Conservation (phyloP, 2,113 vertebrate species). For the Macquaria australasica region DNA sequence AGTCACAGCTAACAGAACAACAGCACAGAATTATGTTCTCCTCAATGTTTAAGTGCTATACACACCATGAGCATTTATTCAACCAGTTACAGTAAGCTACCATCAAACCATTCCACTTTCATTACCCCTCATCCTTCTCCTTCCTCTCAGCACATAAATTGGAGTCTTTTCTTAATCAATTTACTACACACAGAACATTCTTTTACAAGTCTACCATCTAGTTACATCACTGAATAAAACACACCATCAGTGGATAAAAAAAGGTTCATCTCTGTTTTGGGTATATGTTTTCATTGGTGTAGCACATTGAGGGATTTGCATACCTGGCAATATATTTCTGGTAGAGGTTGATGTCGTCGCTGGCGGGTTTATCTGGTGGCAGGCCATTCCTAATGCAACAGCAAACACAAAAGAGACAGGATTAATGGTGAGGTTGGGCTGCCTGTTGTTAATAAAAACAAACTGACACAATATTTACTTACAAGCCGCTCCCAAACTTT, state of each 20-base stretch:
- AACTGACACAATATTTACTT: constrained; percentile 87
- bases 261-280: constrained; percentile 64
- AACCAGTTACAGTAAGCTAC: constrained; percentile 65
- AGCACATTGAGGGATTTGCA: constrained; percentile 82
- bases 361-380: constrained; percentile 96
- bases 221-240: constrained; percentile 78
- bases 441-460: constrained; percentile 86
- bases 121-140: constrained; percentile 71
- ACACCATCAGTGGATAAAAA: constrained; percentile 69
- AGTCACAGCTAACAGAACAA: constrained; percentile 36
- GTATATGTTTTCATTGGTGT: constrained; percentile 55
- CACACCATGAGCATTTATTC: constrained; percentile 59
- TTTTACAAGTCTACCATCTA: constrained; percentile 51
- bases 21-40: constrained; percentile 39
- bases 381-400: constrained; percentile 95
- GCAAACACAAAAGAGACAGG: constrained; percentile 87
- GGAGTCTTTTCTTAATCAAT: constrained; percentile 80
- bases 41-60: constrained; percentile 57
- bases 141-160: constrained; percentile 79
- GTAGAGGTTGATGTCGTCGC: constrained; percentile 99
- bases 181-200: constrained; percentile 71
- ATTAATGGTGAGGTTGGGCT: constrained; percentile 81
- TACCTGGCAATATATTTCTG: constrained; percentile 99
- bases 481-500: constrained; percentile 83
- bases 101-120: constrained; percentile 75